Evolutionary conservation across 1,140 invertebrate species (phyloP), one percentile per base, ranked within the genome.

Genomic region (Meloidogyne floridensis): DNA sequence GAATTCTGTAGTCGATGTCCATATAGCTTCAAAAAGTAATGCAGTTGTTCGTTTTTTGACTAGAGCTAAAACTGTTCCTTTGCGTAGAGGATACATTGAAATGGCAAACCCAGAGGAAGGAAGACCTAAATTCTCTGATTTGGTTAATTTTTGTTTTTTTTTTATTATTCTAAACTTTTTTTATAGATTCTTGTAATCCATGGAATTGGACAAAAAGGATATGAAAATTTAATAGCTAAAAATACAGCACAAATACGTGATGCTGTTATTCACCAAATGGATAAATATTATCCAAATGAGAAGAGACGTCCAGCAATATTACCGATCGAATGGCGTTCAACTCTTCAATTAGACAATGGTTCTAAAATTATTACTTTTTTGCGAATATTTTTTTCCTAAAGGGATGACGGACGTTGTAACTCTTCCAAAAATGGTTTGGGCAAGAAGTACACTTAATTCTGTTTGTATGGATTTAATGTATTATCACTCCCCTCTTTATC

Each of bases 381-480:
- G 43, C 11, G 11, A 32, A 43, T 11, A 11, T 42, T 20, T 75
- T 10, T 75, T 10, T 43, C 20, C 11, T 51, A 75, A 76, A 76
- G 56, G 75, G 75, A 54, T 88, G 2, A 90, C 89, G 0, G 86
- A 87, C 72, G 72, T 75, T 11, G 85, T 90, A 71, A 90, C 89
- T 32, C 76, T 89, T 47, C 87, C 84, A 65, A 78, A 84, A 70
- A 89, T 90, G 87, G 76, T 82, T 54, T 80, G 56, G 13, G 83
- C 89, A 75, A 56, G 88, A 42, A 81, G 43, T 65, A 83, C 86
- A 1, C 80, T 89, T 2, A 89, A 89, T 69, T 83, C 83, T 69
- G 94, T 93, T 69, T 94, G 93, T 42, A 94, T 94, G 93, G 94
- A 94, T 88, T 93, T 94, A 18, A 93, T 95, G 90, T 95, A 94